A percentile compares a stretch with the other conserved stretches of the same genome.
These are phyloP conservation scores for Gymnosoma rotundatum DNA, from an alignment of 2,888 invertebrate species.

Conservation along the genomic window DNA sequence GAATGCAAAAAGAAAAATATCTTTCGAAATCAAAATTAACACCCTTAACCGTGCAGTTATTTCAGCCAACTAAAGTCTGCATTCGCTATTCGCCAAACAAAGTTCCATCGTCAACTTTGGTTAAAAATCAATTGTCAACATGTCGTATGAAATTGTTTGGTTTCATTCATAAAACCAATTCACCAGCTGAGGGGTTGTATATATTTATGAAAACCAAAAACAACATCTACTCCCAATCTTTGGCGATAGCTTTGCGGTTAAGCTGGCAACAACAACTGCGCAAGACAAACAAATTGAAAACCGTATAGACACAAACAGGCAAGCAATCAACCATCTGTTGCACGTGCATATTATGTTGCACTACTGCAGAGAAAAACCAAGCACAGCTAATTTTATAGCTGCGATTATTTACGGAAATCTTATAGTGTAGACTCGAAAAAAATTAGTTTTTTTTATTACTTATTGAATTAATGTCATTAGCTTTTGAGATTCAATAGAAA, in stretches of 20 bases:
- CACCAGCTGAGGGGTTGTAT: conserved; percentile 31
- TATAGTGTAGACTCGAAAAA: conserved; percentile 5
- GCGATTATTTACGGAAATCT: conserved; percentile 49
- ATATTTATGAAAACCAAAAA: conserved; percentile 21
- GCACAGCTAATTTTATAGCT: conserved; percentile 31
- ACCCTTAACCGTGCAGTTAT: conserved; percentile 58
- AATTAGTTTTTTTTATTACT: background rate
- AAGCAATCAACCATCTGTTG: conserved; percentile 75
- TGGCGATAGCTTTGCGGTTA: background rate
- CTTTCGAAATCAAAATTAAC: conserved; percentile 18
- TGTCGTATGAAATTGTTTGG: conserved; percentile 44
- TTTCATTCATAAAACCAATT: conserved; percentile 67
- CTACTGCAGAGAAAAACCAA: conserved; percentile 1
- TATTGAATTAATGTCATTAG: conserved; percentile 61
- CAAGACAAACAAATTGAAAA: conserved; percentile 74
- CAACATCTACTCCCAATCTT: conserved; percentile 23
- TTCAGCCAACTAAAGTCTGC: conserved; percentile 51
- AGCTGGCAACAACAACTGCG: conserved; percentile 73
- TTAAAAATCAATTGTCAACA: conserved; percentile 68
- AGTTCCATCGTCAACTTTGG: conserved; percentile 60
- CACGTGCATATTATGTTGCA: conserved; percentile 69
- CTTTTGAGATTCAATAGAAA: conserved; percentile 19
- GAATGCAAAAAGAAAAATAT: background rate
- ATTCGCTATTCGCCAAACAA: conserved; percentile 39
- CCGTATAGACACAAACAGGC: background rate